Base-by-base conservation (phyloP, 2,888 invertebrate genomes). In the Belgica antarctica region DNA sequence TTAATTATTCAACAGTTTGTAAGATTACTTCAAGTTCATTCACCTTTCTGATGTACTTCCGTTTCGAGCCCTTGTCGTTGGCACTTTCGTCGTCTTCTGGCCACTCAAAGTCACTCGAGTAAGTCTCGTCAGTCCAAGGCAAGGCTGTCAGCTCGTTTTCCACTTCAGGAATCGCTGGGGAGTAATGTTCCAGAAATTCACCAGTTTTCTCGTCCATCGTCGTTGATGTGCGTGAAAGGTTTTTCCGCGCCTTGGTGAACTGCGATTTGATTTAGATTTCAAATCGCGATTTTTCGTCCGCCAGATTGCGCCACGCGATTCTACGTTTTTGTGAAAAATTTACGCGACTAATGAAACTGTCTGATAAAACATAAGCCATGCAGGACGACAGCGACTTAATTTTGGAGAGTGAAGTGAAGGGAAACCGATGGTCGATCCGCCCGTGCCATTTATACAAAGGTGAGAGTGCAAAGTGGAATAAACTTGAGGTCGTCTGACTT, bases 401-500 rank as follows among this genome's bases (percentile, higher is more conserved):
- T 31, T 27, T 68, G 7, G 68, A 52, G 52, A 52, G n/a, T 4
- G 68, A 68, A 22, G 68, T 68, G 10, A 68, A 57, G n/a, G 8
- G 19, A n/a, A 68, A 68, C 25, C 27, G 17, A 3, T 68, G 68
- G 68, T 47, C 47, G 93, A 87, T 94, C 62, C 83, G 90, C 74
- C 87, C 89, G 4, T 93, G 93, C 78, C 79, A 83, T n/a, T 75
- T 85, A n/a, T 94, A 94, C 76, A 84, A 88, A 74, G 65, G 65
- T 66, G 19, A 27, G 12, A 5, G 17, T 7, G 1, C n/a, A 25
- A 65, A 46, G n/a, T n/a, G n/a, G n/a, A 46, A 15, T 5, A 46
- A 10, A 65, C n/a, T 65, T 19, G n/a, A n/a, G n/a, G n/a, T 66
- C n/a, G 25, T 34, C 1, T 19, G 22, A 19, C 36, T 17, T 17